These are phyloP conservation scores for Drosophila setosimentum DNA, from an alignment of 2,888 invertebrate species.

Conservation along the genomic window DNA sequence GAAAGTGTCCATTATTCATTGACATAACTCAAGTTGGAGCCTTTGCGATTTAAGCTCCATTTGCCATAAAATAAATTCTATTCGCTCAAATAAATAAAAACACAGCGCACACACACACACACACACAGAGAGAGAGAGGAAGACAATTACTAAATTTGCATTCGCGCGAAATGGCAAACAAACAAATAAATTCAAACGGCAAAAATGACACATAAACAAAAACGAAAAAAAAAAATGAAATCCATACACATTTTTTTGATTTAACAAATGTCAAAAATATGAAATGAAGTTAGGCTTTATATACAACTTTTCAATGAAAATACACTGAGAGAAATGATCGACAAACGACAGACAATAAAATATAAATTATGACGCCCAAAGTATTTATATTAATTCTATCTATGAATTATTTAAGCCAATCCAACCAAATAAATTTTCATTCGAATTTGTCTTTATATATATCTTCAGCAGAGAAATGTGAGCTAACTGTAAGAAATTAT, in stretches of 20 bases:
- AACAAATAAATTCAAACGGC: slow-evolving; percentile 78
- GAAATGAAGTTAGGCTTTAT: slow-evolving; percentile 65
- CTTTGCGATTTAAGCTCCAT: slow-evolving; percentile 54
- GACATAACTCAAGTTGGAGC: slow-evolving; percentile 54
- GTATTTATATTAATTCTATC: not conserved
- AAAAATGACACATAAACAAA: slow-evolving; percentile 70
- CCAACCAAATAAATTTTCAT: not conserved
- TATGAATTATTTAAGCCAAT: not conserved
- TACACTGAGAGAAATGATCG: slow-evolving; percentile 48
- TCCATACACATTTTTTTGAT: slow-evolving; percentile 75
- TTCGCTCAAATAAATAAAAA: slow-evolving; percentile 66
- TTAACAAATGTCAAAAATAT: slow-evolving; percentile 76
- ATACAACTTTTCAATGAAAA: slow-evolving; percentile 56
- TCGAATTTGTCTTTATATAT: not conserved
- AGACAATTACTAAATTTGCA: slow-evolving; percentile 78
- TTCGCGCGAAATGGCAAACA: slow-evolving; percentile 70
- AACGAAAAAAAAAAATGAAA: slow-evolving; percentile 22
- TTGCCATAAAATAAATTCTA: slow-evolving; percentile 67
- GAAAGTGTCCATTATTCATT: slow-evolving; percentile 49
- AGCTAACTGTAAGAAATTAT: not conserved
- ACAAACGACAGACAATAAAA: not conserved
- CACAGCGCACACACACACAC: slow-evolving; percentile 9
- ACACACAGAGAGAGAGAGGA: slow-evolving; percentile 18
- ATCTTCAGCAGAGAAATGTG: not conserved
- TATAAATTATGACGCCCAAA: accelerated